phyloP scores from a whole-genome alignment of 2,797 vertebrate genomes.

The Coregonus ussuriensis region DNA sequence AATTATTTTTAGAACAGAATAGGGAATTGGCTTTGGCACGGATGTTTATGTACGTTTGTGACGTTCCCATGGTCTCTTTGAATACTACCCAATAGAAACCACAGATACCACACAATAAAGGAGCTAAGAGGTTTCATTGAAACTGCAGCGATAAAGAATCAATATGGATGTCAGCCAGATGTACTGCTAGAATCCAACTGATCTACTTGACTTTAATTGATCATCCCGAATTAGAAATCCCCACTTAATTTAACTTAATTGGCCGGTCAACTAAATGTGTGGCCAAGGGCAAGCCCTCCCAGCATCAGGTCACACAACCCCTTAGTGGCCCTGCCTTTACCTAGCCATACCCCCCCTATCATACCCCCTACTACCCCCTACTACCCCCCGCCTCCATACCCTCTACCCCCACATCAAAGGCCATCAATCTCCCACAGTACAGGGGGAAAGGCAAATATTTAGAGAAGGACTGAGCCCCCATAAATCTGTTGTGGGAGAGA shows the following conservation, averaged over 20 bases:
- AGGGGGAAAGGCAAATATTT: conserved; percentile 85
- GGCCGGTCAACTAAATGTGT: background rate
- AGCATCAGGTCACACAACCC: conserved; percentile 15
- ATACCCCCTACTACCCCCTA: conserved; percentile 44
- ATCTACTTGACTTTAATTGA: conserved; percentile 37
- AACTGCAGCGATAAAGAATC: background rate
- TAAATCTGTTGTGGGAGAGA: conserved; percentile 80
- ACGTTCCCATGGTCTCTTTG: conserved; percentile 40
- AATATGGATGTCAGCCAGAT: background rate
- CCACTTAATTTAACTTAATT: background rate
- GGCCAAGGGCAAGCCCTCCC: conserved; percentile 1
- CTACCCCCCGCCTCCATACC: conserved; percentile 9
- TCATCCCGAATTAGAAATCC: background rate
- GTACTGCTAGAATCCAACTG: background rate
- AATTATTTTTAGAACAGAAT: conserved; percentile 65
- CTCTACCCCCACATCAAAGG: conserved; percentile 72
- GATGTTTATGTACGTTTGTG: conserved; percentile 66
- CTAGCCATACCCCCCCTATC: conserved; percentile 51
- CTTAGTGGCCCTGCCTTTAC: conserved; percentile 45
- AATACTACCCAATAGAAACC: background rate
- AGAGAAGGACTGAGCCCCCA: conserved; percentile 80
- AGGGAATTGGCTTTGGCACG: conserved; percentile 57
- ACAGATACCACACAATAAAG: background rate
- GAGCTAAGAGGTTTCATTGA: background rate
- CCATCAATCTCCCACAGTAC: conserved; percentile 81